A percentile compares a stretch with the other conserved stretches of the same genome.
phyloP scores from a whole-genome alignment of 2,113 vertebrate genomes.

The Hippocampus comes region DNA sequence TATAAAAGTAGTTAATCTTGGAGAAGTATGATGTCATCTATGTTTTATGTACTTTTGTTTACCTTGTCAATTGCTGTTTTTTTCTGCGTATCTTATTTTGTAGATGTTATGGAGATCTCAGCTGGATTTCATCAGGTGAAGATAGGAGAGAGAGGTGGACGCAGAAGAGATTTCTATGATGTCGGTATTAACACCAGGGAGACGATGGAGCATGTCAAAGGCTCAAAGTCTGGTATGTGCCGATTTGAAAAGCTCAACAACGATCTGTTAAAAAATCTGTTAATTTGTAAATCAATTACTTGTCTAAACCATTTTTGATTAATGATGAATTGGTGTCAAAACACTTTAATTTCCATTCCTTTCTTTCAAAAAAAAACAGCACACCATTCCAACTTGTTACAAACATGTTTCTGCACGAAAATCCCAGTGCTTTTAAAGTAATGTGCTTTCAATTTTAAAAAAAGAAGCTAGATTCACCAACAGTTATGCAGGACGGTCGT shows the following conservation, averaged over 20 bases:
- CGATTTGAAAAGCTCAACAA: not conserved
- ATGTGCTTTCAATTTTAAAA: no score
- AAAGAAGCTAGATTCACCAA: no score
- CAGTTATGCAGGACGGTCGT: no score
- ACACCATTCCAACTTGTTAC: no score
- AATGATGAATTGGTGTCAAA: no score
- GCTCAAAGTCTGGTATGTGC: conserved; percentile 81
- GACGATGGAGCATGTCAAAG: conserved; percentile 83
- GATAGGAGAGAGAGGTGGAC: conserved; percentile 83
- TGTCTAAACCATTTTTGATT: no score
- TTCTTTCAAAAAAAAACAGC: no score
- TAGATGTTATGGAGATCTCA: conserved; percentile 77
- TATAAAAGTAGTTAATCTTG: not conserved
- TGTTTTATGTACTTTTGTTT: not conserved
- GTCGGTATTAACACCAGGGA: conserved; percentile 82
- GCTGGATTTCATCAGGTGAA: conserved; percentile 85
- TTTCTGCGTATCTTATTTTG: not conserved
- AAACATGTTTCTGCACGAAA: no score
- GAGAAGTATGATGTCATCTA: not conserved
- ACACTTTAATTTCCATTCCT: no score
- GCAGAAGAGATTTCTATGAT: conserved; percentile 82
- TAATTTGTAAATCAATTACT: no score
- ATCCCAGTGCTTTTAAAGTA: no score
- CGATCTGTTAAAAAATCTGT: no score
- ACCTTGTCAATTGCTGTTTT: not conserved